phyloP scores from a whole-genome alignment of 1,140 invertebrate genomes.

The Onthophagus taurus region DNA sequence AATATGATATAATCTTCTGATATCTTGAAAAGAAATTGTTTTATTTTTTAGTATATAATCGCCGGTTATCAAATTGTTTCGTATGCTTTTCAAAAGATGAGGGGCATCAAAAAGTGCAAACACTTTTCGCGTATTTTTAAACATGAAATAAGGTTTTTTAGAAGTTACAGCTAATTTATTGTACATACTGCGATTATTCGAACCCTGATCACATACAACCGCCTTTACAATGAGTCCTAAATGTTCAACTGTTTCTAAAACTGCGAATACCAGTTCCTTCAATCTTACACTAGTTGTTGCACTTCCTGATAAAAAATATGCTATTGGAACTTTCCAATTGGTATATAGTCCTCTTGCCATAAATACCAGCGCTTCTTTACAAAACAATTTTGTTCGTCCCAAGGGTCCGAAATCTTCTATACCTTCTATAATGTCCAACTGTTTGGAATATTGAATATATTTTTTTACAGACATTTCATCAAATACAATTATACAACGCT shows the following conservation, averaged over 20 bases:
- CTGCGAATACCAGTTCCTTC: not conserved
- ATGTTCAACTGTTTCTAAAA: constrained; percentile 1
- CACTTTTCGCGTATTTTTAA: not conserved
- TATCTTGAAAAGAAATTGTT: constrained; percentile 5
- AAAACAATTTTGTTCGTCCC: not conserved
- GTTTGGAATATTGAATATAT: constrained; percentile 4
- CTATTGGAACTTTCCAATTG: constrained; percentile 4
- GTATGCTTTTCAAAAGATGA: constrained; percentile 8
- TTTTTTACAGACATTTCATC: constrained; percentile 13
- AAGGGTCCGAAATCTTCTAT: constrained; percentile 14
- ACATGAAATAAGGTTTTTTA: constrained; percentile 9
- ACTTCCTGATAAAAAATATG: constrained; percentile 6
- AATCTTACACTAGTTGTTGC: not conserved
- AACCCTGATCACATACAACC: constrained; percentile 10
- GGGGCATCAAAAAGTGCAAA: constrained; percentile 9
- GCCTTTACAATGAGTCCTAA: not conserved
- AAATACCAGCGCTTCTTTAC: constrained; percentile 11
- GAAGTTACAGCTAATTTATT: not conserved
- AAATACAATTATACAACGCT: constrained; percentile 9
- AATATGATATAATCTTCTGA: not conserved
- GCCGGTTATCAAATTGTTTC: constrained; percentile 5
- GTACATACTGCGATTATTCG: constrained; percentile 1
- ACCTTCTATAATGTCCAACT: constrained; percentile 11
- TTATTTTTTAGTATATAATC: not conserved
- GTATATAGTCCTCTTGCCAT: constrained; percentile 7